These are phyloP conservation scores for Mionectes macconnelli DNA, from an alignment of 2,113 vertebrate species.

Conservation along the genomic window DNA sequence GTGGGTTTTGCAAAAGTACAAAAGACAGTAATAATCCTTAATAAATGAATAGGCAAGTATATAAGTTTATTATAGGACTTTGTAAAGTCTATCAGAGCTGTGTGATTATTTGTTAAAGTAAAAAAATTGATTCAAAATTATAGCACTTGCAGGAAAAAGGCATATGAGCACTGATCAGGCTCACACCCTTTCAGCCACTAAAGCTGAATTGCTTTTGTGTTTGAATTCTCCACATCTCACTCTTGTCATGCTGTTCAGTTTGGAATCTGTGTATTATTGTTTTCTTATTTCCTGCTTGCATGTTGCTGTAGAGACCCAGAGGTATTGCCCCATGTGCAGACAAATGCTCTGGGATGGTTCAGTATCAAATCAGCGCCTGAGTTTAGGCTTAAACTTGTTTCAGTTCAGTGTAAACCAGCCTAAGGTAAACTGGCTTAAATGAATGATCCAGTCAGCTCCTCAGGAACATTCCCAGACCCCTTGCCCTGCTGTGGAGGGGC, in stretches of 20 bases:
- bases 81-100: not conserved
- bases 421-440: not conserved
- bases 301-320: not conserved
- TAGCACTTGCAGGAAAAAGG: not conserved
- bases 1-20: not conserved
- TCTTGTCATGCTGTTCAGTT: not conserved
- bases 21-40: not conserved
- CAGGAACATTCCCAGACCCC: rapidly evolving
- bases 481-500: not conserved
- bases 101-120: not conserved
- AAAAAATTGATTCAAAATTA: not conserved
- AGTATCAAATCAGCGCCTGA: rapidly evolving
- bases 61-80: not conserved
- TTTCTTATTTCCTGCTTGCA: not conserved
- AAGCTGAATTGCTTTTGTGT: not conserved
- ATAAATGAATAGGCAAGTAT: not conserved
- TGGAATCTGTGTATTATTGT: not conserved
- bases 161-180: not conserved
- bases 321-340: not conserved
- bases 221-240: not conserved
- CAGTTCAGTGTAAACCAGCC: not conserved
- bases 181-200: not conserved
- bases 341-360: rapidly evolving
- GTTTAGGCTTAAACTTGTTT: not conserved
- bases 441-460: not conserved